These are phyloP conservation scores for Drosophila paranaensis DNA, from an alignment of 2,888 invertebrate species.

Conservation along the genomic window DNA sequence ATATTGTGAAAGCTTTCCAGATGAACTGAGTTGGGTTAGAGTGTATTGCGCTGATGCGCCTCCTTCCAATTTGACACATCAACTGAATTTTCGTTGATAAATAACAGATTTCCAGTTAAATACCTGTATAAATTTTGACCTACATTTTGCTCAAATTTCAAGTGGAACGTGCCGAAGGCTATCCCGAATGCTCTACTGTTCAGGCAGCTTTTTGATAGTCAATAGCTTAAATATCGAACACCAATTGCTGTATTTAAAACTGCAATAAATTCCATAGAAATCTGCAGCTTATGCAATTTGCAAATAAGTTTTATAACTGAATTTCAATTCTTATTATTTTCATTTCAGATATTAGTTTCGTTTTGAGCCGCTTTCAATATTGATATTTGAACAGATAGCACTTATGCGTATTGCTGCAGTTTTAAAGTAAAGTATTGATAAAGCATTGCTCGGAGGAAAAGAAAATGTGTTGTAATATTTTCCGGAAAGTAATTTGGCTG, in stretches of 20 bases:
- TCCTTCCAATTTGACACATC: neutral
- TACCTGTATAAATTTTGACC: neutral
- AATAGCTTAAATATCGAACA: neutral
- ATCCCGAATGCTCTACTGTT: neutral
- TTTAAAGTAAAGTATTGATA: conserved; percentile 47
- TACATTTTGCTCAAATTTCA: neutral
- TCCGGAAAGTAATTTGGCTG: conserved; percentile 71
- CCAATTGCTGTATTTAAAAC: neutral
- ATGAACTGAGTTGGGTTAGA: no score
- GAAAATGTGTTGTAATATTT: conserved; percentile 37
- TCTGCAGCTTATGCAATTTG: neutral
- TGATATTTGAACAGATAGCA: neutral
- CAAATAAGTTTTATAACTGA: neutral
- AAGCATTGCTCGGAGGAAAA: conserved; percentile 15
- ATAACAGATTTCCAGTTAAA: neutral
- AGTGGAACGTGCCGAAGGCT: neutral
- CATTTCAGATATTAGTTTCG: neutral
- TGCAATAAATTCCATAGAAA: neutral
- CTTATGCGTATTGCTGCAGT: neutral
- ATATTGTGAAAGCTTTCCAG: no score
- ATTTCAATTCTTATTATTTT: neutral
- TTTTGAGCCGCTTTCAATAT: neutral
- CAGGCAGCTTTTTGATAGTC: neutral
- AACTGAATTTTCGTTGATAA: neutral
- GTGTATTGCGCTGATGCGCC: no score